Base-by-base conservation (phyloP, 2,888 invertebrate genomes). In the Leptopilina myrica region DNA sequence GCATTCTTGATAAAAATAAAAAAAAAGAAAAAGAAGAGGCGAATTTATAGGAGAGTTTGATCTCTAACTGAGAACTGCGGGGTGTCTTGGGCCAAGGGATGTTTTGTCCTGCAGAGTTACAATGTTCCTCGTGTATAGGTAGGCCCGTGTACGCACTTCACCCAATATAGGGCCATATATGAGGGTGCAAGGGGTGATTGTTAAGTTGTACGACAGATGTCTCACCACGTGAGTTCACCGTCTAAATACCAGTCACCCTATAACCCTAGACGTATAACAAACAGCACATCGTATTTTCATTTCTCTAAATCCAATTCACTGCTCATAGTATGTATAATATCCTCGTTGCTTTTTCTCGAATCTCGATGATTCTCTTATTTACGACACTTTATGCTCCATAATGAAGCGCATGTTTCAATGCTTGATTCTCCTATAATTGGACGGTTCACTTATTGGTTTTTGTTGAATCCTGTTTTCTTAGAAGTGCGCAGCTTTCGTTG, bases 161-260 rank as follows among this genome's bases (percentile, higher is more conserved):
- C 49, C 78, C 75, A 49, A 49, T 49, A 49, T 49, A 49, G 12
- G 49, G 49, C 49, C 49, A 49, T 49, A 49, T 49, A 49, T 49
- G 49, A 49, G 49, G 49, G 49, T 56, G 66, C 73, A 76, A 83
- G 80, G 82, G 80, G 84, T 86, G 85, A 84, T 86, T 87, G 89
- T 90, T 89, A 88, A 89, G 89, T 90, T 88, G 90, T 88, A 87
- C 89, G 89, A 91, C 91, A 91, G 90, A 91, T 91, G 91, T 90
- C 89, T 90, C 91, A 85, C 91, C 86, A 86, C 91, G 88, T 91
- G 91, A 90, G 88, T 88, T 88, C 88, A 82, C 80, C 86, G 84
- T 87, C 87, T 89, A 89, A 89, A 89, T 88, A 88, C 85, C 84
- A 80, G 77, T 83, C 81, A 78, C 85, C 83, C 84, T 80, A 65